Base-by-base conservation (phyloP, 2,888 invertebrate species). In the Cosmopolites sordidus region DNA sequence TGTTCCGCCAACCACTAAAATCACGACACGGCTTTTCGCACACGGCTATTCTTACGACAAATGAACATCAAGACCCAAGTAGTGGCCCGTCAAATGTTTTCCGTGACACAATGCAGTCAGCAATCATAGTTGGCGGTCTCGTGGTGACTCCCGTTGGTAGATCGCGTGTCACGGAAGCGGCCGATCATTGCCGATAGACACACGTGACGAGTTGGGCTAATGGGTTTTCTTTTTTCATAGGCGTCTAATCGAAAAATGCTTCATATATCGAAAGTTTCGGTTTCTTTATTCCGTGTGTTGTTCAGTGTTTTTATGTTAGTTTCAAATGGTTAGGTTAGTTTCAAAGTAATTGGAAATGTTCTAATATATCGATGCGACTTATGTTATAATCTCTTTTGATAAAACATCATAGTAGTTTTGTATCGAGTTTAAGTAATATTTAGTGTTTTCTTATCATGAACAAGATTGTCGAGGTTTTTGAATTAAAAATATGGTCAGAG, bases 91-190 rank as follows among this genome's bases (percentile, higher is more conserved):
- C 49, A 49, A 49, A 49, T 49, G 45, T 45, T 51, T 51, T 37
- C 41, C 53, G 53, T 53, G 44, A 37, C 48, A 48, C 53, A 27
- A 48, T 53, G 53, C 50, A 54, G 49, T 54, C 54, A 49, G 43
- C 47, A 54, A 54, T 48, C 45, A 45, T 50, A 46, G 49, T 54
- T 50, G 33, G 42, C 51, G 37, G 33, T 48, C 30, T 42, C 40
- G 47, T 38, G 43, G 43, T 39, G 42, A 50, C 41, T 16, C 30
- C 43, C 44, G 42, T 30, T 12, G 44, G 47, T 42, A 42, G 46
- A 48, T 51, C 50, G 54, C 51, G 55, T 51, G 51, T 40, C 30
- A 15, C 56, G 56, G 14, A 48, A 29, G 43, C 33, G 38, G 27
- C 51, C 56, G 56, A 52, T n/a, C 12, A 12, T 11, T 9, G 6